Evolutionary conservation across 2,797 vertebrate genomes (phyloP).

Genomic region (Lagocephalus sceleratus): DNA sequence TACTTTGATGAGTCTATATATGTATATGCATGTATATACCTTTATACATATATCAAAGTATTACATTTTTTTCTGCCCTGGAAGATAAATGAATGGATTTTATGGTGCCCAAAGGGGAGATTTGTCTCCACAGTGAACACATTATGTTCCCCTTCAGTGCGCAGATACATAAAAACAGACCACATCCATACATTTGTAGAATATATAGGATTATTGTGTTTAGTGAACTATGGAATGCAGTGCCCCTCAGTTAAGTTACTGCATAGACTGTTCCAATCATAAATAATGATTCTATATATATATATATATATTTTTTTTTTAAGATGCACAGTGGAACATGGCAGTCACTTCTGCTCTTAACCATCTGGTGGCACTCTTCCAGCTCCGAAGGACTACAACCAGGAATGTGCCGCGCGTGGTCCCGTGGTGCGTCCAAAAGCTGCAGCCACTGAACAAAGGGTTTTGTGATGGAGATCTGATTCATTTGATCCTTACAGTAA

Average conservation of each 20-base stretch:
- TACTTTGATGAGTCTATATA: too few relatives aligned
- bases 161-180: background rate
- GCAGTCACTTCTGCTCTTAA: slow-evolving; percentile 67
- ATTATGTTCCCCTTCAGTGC: background rate
- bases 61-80: background rate
- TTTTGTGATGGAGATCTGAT: slow-evolving; percentile 52
- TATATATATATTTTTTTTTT: too few relatives aligned
- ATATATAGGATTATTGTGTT: slow-evolving; percentile 1
- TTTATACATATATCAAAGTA: too few relatives aligned
- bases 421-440: slow-evolving; percentile 48
- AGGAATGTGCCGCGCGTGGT: slow-evolving; percentile 3
- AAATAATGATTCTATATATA: too few relatives aligned
- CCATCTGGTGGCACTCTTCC: slow-evolving; percentile 82
- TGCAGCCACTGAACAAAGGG: slow-evolving; percentile 66
- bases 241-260: too few relatives aligned
- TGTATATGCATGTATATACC: too few relatives aligned
- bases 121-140: background rate
- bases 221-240: background rate
- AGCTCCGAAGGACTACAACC: slow-evolving; percentile 47
- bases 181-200: slow-evolving; percentile 1
- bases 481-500: slow-evolving; percentile 31
- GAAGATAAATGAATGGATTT: background rate
- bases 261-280: too few relatives aligned
- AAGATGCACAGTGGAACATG: slow-evolving; percentile 28
- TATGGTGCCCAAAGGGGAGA: slow-evolving; percentile 1